phyloP scores from a whole-genome alignment of 2,797 vertebrate genomes.

The Zonotrichia albicollis region DNA sequence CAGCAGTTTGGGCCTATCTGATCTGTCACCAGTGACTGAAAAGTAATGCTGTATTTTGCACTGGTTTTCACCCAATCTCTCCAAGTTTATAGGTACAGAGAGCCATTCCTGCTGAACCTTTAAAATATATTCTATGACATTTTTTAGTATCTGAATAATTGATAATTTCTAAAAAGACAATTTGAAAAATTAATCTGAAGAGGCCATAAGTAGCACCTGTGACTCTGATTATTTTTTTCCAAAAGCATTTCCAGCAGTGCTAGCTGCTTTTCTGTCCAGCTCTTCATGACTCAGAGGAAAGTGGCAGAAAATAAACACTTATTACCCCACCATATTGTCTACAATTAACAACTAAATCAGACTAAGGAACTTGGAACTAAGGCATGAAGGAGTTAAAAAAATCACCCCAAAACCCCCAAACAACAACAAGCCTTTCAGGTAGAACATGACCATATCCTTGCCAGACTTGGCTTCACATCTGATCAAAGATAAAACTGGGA shows the following conservation, averaged over 20 bases:
- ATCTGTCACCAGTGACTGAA: not conserved
- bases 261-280: not conserved
- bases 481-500: not conserved
- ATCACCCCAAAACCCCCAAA: accelerated
- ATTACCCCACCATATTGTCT: not conserved
- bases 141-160: not conserved
- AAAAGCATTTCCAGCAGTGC: not conserved
- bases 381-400: not conserved
- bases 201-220: not conserved
- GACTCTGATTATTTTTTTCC: not conserved
- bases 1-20: not conserved
- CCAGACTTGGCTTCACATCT: not conserved
- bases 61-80: not conserved
- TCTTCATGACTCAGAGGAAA: not conserved
- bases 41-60: not conserved
- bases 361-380: not conserved
- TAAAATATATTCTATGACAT: not conserved
- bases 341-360: not conserved
- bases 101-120: not conserved
- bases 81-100: not conserved
- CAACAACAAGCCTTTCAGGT: not conserved
- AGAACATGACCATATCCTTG: not conserved
- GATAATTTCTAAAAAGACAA: not conserved
- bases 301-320: not conserved
- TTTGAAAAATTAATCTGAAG: not conserved